phyloP scores from a whole-genome alignment of 2,888 invertebrate genomes.

The Pandemis heparana region DNA sequence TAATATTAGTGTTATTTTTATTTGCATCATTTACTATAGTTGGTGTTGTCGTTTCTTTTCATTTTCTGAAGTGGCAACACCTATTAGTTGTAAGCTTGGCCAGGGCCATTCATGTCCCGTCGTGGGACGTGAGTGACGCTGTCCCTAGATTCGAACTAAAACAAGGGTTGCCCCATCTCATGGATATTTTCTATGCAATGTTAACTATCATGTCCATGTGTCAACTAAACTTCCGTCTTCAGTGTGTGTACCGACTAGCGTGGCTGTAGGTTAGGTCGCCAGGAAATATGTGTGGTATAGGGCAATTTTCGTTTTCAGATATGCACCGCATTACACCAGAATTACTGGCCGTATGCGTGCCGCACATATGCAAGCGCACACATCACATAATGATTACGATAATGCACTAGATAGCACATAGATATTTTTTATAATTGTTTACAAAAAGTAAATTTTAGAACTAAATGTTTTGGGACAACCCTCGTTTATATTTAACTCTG shows the following conservation, averaged over 20 bases:
- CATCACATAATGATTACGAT: conserved; percentile 83
- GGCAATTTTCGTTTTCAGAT: conserved; percentile 86
- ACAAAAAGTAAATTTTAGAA: conserved; percentile 71
- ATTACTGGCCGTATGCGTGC: conserved; percentile 86
- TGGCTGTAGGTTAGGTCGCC: conserved; percentile 77
- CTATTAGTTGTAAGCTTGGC: conserved; percentile 67
- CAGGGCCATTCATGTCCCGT: conserved; percentile 61
- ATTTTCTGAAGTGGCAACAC: conserved; percentile 58
- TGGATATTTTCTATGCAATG: conserved; percentile 81
- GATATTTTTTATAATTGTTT: conserved; percentile 77
- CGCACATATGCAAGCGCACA: conserved; percentile 86
- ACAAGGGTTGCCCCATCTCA: conserved; percentile 86
- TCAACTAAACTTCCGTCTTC: conserved; percentile 79
- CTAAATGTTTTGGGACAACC: conserved; percentile 86
- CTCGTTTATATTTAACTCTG: conserved; percentile 78
- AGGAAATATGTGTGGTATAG: conserved; percentile 85
- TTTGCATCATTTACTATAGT: conserved; percentile 60
- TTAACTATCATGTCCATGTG: conserved; percentile 84
- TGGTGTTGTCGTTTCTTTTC: conserved; percentile 61
- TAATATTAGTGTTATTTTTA: conserved; percentile 52
- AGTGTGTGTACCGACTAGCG: conserved; percentile 76
- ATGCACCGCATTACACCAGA: conserved; percentile 86
- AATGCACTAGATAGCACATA: conserved; percentile 86
- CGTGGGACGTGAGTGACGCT: conserved; percentile 62
- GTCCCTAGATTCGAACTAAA: conserved; percentile 69